Base-by-base conservation (phyloP, 2,888 invertebrate species). In the Ophioninae sp. region DNA sequence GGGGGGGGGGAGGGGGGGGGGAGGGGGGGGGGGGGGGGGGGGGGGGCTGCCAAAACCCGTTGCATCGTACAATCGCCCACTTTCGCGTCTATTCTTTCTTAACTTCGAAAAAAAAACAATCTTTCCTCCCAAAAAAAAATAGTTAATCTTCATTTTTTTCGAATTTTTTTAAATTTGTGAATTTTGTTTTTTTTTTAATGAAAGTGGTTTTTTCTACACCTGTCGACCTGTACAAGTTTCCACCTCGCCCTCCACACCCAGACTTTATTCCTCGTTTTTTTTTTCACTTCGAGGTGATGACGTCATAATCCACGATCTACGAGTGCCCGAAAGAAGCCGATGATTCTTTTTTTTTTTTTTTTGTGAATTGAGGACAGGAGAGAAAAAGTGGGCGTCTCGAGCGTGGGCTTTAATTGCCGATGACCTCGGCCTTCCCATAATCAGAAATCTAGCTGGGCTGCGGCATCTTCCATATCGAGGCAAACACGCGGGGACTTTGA, bases 381-480 rank as follows among this genome's bases (percentile, higher is more conserved):
- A 83, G 51, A 64, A 68, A 65, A 69, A 82, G 86, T 87, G 81
- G 87, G 85, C 77, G 85, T 85, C 41, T 13, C 41, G 65, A 51
- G 83, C 37, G 87, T 89, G 85, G 88, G 88, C 59, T 80, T 73
- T 20, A 51, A 75, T 75, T 13, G 74, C 59, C 2, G 67, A 72
- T 63, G 83, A 58, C 87, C 87, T 88, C 86, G 85, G 85, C 86
- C 80, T 87, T 87, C 72, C 88, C 88, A 86, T 90, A 90, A 88
- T 87, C 75, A 86, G 87, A 83, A 74, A 77, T 30, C 61, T 58
- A 71, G 56, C 69, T 59, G n/a, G 82, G 64, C 71, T 78, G 81
- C 78, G 79, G 79, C 84, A 79, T 84, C 79, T 71, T 30, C 84
- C 84, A 81, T 75, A 84, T 84, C 56, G 81, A 72, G 84, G 22